Evolutionary conservation across 2,888 invertebrate genomes (phyloP).

Genomic region (Ditula angustiorana): DNA sequence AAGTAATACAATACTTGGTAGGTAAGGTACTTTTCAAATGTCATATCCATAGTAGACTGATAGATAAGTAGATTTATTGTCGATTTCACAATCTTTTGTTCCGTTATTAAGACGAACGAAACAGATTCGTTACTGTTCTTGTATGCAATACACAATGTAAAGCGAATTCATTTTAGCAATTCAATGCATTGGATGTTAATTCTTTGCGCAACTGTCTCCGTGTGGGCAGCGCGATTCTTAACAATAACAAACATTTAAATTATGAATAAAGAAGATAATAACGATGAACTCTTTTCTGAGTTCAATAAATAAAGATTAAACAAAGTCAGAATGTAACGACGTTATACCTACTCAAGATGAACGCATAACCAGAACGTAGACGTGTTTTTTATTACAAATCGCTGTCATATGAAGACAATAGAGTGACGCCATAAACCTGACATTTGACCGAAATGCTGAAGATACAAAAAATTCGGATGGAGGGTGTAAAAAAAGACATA

Average conservation of each 20-base stretch:
- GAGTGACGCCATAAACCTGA: conserved; percentile 51
- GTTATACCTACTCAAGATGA: not conserved
- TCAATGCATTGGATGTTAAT: conserved; percentile 48
- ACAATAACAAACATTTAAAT: conserved; percentile 31
- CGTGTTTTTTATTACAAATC: not conserved
- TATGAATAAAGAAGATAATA: conserved; percentile 22
- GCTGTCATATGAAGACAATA: conserved; percentile 44
- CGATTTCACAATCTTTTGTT: conserved; percentile 50
- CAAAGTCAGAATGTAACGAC: not conserved
- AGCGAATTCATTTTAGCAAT: conserved; percentile 45
- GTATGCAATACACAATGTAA: conserved; percentile 4
- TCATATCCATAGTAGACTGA: not conserved
- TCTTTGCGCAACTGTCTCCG: conserved; percentile 50
- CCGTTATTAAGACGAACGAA: conserved; percentile 18
- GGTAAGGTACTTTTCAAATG: not conserved
- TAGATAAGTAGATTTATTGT: too few species aligned
- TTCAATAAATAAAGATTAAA: conserved; percentile 18
- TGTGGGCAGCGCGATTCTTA: conserved; percentile 40
- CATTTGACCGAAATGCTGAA: conserved; percentile 54
- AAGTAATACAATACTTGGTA: conserved; percentile 22
- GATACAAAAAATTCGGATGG: not conserved
- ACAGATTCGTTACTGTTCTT: conserved; percentile 40
- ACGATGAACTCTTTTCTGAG: conserved; percentile 18
- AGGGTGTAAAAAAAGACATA: not conserved
- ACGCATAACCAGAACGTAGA: not conserved